These are phyloP conservation scores for Microplitis mediator DNA, from an alignment of 1,140 invertebrate species.

Conservation along the genomic window DNA sequence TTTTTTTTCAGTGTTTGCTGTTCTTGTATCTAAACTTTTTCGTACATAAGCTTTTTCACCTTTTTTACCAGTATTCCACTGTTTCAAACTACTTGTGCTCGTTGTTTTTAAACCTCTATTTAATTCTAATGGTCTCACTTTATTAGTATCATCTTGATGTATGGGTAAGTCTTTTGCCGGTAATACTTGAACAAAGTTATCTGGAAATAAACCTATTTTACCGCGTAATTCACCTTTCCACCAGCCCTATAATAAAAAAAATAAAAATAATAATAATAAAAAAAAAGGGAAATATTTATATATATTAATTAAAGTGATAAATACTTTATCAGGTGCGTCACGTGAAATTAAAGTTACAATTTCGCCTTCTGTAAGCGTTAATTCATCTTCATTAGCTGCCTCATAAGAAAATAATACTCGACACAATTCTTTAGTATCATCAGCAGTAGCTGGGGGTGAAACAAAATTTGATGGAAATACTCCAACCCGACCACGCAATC, in stretches of 20 bases:
- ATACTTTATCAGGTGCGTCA: constrained; percentile 83
- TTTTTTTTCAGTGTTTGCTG: not conserved
- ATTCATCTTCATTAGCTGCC: constrained; percentile 92
- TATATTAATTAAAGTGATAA: constrained; percentile 9
- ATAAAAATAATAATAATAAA: not conserved
- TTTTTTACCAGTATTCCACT: constrained; percentile 36
- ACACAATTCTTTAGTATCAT: constrained; percentile 71
- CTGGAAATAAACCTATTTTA: constrained; percentile 91
- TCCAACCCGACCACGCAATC: constrained; percentile 74
- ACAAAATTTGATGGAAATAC: constrained; percentile 96
- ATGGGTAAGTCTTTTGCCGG: constrained; percentile 40
- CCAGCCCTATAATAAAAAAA: constrained; percentile 72
- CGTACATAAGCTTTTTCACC: constrained; percentile 49
- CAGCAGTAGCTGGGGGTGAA: constrained; percentile 40
- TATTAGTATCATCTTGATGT: constrained; percentile 34
- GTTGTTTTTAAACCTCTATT: constrained; percentile 27
- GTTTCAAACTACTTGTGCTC: constrained; percentile 26
- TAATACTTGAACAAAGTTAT: constrained; percentile 88
- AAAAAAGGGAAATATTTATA: not conserved
- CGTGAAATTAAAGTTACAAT: constrained; percentile 85
- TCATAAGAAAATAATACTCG: constrained; percentile 88
- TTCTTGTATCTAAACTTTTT: constrained; percentile 47
- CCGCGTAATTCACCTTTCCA: constrained; percentile 94
- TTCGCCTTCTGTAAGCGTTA: constrained; percentile 88
- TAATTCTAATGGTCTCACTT: constrained; percentile 41